Evolutionary conservation across 2,888 invertebrate genomes (phyloP).

Genomic region (Stenichneumon culpator): DNA sequence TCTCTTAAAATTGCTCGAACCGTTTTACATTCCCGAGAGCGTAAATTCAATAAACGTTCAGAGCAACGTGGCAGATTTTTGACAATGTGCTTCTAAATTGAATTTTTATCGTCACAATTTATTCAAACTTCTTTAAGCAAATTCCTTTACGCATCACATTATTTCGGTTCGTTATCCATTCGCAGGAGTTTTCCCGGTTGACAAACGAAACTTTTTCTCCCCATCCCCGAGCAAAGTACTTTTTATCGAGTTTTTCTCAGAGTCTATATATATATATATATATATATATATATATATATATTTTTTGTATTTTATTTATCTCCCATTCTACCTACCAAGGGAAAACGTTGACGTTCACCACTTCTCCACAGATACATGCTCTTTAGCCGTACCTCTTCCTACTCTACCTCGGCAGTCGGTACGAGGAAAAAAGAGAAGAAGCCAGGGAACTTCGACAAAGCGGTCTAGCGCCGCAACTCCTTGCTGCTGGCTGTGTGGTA

Average conservation of each 20-base stretch:
- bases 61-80: neutral
- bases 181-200: conserved; percentile 5
- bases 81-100: neutral
- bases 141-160: neutral
- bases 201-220: conserved; percentile 23
- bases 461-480: conserved; percentile 6
- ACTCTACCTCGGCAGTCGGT: neutral
- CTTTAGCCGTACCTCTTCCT: conserved; percentile 23
- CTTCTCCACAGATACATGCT: conserved; percentile 15
- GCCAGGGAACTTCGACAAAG: conserved; percentile 37
- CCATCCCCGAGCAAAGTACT: conserved; percentile 26
- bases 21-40: too few relatives aligned
- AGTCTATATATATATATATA: neutral
- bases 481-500: neutral
- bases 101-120: neutral
- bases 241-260: conserved; percentile 45
- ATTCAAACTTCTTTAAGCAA: neutral
- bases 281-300: neutral
- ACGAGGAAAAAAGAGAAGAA: conserved; percentile 19
- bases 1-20: too few relatives aligned
- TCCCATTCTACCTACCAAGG: neutral
- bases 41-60: neutral
- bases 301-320: neutral
- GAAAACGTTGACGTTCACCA: conserved; percentile 31
- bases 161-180: conserved; percentile 39